Percentiles rank a stretch among this genome's conserved stretches.
phyloP scores from a whole-genome alignment of 1,140 invertebrate genomes.

The Cepaea nemoralis region DNA sequence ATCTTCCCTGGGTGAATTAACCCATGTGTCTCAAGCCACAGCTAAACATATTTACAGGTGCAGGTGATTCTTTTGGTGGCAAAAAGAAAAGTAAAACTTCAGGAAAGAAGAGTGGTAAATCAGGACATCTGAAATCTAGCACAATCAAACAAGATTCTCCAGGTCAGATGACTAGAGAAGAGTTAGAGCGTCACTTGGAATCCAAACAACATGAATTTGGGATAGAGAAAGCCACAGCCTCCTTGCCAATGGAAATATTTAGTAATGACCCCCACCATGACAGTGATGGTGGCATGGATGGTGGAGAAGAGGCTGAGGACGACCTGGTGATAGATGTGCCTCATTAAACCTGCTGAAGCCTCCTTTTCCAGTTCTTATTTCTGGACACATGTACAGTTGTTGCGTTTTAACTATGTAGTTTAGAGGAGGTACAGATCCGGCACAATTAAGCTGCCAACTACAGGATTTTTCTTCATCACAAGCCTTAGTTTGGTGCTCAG shows the following conservation, averaged over 20 bases:
- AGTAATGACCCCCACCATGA: constrained; percentile 87
- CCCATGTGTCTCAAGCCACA: background rate
- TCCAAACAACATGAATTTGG: constrained; percentile 83
- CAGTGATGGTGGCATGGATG: constrained; percentile 69
- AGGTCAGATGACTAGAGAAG: constrained; percentile 90
- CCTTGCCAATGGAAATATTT: constrained; percentile 92
- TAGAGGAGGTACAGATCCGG: too few relatives aligned
- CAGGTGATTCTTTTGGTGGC: background rate
- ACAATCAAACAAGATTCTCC: constrained; percentile 46
- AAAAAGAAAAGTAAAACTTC: constrained; percentile 40
- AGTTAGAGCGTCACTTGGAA: constrained; percentile 90
- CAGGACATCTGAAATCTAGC: constrained; percentile 24
- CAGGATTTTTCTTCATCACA: too few relatives aligned
- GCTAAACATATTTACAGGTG: background rate
- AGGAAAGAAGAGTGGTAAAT: constrained; percentile 33
- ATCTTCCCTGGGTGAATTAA: background rate
- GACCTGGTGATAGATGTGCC: constrained; percentile 38
- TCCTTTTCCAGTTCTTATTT: background rate
- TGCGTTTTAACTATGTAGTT: too few relatives aligned
- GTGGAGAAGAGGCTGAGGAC: constrained; percentile 33
- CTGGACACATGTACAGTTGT: too few relatives aligned
- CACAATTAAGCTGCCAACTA: too few relatives aligned
- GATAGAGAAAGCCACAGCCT: constrained; percentile 87
- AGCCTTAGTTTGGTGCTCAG: too few relatives aligned
- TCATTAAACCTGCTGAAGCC: background rate